phyloP scores from a whole-genome alignment of 2,888 invertebrate genomes.

The Thecocarcelia acutangulata region DNA sequence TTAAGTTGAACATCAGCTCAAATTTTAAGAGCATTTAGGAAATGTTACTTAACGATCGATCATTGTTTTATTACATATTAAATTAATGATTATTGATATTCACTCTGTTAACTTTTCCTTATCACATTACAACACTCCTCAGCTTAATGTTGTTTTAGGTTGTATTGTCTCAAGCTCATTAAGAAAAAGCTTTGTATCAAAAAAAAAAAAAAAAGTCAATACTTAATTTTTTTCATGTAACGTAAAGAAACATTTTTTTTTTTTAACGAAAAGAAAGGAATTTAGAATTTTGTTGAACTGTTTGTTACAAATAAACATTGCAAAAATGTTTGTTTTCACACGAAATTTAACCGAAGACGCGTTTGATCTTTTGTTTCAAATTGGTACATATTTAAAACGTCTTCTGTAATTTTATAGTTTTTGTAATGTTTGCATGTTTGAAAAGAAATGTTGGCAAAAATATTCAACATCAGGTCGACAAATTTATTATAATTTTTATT shows the following conservation, averaged over 20 bases:
- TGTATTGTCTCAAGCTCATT: constrained; percentile 35
- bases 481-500: constrained; percentile 39
- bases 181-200: constrained; percentile 36
- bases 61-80: constrained; percentile 16
- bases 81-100: constrained; percentile 24
- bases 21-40: constrained; percentile 55
- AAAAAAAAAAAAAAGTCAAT: constrained; percentile 1
- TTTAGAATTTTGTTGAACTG: constrained; percentile 38
- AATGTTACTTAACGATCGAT: constrained; percentile 57
- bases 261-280: neutral
- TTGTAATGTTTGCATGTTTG: constrained; percentile 58
- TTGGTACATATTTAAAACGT: neutral
- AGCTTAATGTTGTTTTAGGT: constrained; percentile 33
- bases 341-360: constrained; percentile 5
- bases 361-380: neutral
- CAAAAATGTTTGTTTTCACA: constrained; percentile 44
- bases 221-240: constrained; percentile 30
- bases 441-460: constrained; percentile 44
- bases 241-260: constrained; percentile 25
- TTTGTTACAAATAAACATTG: constrained; percentile 42
- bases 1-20: constrained; percentile 63
- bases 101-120: constrained; percentile 19
- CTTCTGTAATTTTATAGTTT: constrained; percentile 33
- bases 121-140: neutral
- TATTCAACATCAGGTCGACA: constrained; percentile 42